These are phyloP conservation scores for Manis crassicaudata DNA, from an alignment of 2,797 vertebrate species.

Conservation along the genomic window DNA sequence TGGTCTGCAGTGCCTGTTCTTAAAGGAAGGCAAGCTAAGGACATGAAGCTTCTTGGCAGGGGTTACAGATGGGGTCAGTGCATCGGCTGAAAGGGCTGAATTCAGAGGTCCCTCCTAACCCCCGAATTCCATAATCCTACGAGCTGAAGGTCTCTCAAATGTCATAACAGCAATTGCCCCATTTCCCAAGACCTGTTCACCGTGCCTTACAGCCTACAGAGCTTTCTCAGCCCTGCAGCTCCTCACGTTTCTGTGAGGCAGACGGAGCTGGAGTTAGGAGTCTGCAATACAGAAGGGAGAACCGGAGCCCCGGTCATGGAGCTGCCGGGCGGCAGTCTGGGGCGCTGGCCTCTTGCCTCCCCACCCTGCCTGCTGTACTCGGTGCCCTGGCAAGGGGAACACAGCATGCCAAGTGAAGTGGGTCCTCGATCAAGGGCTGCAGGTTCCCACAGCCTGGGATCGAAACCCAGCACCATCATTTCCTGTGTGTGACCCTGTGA, in stretches of 20 bases:
- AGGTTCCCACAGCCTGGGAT: neutral
- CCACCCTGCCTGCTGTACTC: neutral
- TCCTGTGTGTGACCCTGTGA: neutral
- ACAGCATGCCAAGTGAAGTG: neutral
- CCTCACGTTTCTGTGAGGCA: neutral
- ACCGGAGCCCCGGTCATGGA: neutral
- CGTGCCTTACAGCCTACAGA: neutral
- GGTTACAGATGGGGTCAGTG: neutral
- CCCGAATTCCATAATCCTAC: neutral
- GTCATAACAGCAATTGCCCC: neutral
- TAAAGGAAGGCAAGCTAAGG: neutral
- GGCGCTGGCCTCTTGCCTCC: neutral
- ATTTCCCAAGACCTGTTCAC: neutral
- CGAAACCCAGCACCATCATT: neutral
- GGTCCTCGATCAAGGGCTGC: neutral
- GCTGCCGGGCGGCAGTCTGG: neutral
- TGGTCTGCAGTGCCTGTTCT: fast-evolving
- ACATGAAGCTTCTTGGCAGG: neutral
- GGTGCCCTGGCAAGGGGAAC: neutral
- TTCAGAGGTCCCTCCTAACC: neutral
- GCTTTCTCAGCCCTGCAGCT: neutral
- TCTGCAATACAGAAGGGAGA: neutral
- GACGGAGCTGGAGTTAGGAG: neutral
- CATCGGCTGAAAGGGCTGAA: neutral
- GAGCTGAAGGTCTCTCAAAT: neutral